These are phyloP conservation scores for Dicrostonyx torquatus DNA, from an alignment of 2,797 vertebrate species.

Conservation along the genomic window DNA sequence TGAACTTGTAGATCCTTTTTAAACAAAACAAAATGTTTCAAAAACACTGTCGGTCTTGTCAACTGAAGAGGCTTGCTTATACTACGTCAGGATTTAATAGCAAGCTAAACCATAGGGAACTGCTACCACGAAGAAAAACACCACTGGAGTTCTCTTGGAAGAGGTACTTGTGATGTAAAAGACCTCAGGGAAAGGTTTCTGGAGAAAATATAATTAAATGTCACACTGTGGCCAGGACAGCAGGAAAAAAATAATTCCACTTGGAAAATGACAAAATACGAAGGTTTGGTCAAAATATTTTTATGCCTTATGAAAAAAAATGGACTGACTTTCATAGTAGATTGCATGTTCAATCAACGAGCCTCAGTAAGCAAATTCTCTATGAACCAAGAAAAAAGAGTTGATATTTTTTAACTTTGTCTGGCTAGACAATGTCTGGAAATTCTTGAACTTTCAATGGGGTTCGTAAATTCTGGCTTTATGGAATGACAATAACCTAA, in stretches of 20 bases:
- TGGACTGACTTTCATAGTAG: background rate
- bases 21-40: conserved; percentile 46
- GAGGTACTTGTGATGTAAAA: conserved; percentile 76
- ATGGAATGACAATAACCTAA: background rate
- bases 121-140: conserved; percentile 76
- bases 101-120: conserved; percentile 66
- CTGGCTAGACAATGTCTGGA: background rate
- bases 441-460: background rate
- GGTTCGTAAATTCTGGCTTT: background rate
- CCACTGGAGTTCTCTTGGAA: conserved; percentile 65
- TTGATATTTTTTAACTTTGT: background rate
- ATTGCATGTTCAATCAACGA: background rate
- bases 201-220: conserved; percentile 83
- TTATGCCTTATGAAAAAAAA: conserved; percentile 4
- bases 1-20: conserved; percentile 36
- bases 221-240: conserved; percentile 67
- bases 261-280: conserved; percentile 51
- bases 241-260: conserved; percentile 24
- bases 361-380: background rate
- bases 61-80: conserved; percentile 66
- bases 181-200: conserved; percentile 75
- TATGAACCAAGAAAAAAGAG: background rate
- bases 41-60: conserved; percentile 72
- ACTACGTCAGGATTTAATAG: conserved; percentile 80
- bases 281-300: conserved; percentile 68